A percentile compares a stretch with the other conserved stretches of the same genome.
These are phyloP conservation scores for Caenorhabditis sulstoni DNA, from an alignment of 2,888 invertebrate genomes.

Conservation along the genomic window DNA sequence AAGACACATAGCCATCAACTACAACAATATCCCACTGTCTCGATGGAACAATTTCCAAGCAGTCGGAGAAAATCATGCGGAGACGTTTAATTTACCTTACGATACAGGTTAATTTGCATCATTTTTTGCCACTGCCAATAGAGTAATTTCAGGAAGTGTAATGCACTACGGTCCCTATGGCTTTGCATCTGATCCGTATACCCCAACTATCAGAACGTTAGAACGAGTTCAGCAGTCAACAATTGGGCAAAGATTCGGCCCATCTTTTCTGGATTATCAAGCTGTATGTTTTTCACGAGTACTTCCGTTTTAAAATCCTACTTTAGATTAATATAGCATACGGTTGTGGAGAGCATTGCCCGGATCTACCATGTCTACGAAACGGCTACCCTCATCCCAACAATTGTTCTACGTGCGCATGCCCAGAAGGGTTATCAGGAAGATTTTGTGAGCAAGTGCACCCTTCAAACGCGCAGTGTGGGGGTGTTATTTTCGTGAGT, in stretches of 20 bases:
- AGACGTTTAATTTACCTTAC: conserved; percentile 76
- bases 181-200: conserved; percentile 77
- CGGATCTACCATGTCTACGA: conserved; percentile 53
- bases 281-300: conserved; percentile 62
- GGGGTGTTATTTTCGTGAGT: conserved; percentile 72
- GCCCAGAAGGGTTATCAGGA: conserved; percentile 78
- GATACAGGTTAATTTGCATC: conserved; percentile 71
- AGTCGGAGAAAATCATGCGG: conserved; percentile 74
- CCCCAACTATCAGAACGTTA: conserved; percentile 76
- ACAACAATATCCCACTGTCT: conserved; percentile 76
- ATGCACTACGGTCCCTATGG: conserved; percentile 80
- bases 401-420: conserved; percentile 75
- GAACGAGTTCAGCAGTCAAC: conserved; percentile 74
- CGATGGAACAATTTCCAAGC: conserved; percentile 80
- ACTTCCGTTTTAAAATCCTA: background rate
- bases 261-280: conserved; percentile 79
- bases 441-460: conserved; percentile 71
- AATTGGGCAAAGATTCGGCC: conserved; percentile 79
- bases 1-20: conserved; percentile 76
- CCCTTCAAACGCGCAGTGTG: conserved; percentile 70
- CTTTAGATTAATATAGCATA: conserved; percentile 77
- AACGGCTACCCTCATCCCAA: conserved; percentile 79
- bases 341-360: conserved; percentile 71
- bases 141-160: conserved; percentile 52
- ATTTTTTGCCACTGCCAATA: background rate